phyloP scores from a whole-genome alignment of 2,888 invertebrate genomes.

The Arctia plantaginis region DNA sequence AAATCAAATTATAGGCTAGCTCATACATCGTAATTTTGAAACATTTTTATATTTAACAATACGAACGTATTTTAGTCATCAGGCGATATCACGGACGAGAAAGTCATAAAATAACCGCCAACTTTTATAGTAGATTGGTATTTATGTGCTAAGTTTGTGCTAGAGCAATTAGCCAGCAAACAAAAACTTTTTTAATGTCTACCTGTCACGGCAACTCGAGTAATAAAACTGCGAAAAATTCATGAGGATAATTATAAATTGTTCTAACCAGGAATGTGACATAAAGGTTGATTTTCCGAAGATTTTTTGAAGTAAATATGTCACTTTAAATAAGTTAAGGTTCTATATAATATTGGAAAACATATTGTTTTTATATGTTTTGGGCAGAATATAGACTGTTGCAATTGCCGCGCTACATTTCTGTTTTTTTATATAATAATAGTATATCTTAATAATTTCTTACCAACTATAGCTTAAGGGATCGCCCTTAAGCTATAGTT shows the following conservation, averaged over 20 bases:
- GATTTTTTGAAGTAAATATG: not conserved
- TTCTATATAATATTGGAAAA: not conserved
- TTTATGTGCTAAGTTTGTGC: constrained; percentile 49
- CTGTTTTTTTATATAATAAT: no score
- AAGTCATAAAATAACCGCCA: constrained; percentile 33
- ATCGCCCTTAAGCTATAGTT: not conserved
- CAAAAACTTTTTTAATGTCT: constrained; percentile 45
- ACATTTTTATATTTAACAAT: not conserved
- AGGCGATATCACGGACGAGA: constrained; percentile 26
- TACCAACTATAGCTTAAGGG: no score
- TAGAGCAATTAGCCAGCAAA: constrained; percentile 41
- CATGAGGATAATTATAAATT: constrained; percentile 20
- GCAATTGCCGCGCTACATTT: no score
- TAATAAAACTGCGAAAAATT: constrained; percentile 33
- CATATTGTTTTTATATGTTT: no score
- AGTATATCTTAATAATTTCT: no score
- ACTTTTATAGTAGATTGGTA: constrained; percentile 45
- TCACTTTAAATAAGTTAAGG: not conserved
- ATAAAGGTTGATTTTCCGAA: not conserved
- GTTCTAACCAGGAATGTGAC: constrained; percentile 5
- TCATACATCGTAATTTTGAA: not conserved
- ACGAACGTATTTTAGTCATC: constrained; percentile 19
- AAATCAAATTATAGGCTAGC: no score
- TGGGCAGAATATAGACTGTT: no score
- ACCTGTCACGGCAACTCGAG: constrained; percentile 36